phyloP scores from a whole-genome alignment of 2,888 invertebrate genomes.

The Anarsia innoxiella region DNA sequence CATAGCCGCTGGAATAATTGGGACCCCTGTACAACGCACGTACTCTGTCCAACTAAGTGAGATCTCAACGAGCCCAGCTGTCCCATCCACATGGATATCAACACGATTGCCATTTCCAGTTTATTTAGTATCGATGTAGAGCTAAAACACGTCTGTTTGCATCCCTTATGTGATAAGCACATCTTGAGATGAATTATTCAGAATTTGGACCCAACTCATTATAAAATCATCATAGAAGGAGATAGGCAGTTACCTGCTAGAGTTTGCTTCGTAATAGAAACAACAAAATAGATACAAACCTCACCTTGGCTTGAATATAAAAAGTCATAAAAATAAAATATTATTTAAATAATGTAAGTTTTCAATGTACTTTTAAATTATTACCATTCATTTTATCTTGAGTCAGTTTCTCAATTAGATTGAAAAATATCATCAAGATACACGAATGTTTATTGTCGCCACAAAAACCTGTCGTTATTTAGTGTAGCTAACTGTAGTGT shows the following conservation, averaged over 20 bases:
- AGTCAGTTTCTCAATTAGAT: conserved; percentile 10
- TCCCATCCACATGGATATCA: conserved; percentile 14
- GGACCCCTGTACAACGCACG: conserved; percentile 34
- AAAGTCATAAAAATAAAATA: too few species aligned
- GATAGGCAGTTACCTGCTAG: too few species aligned
- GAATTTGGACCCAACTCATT: too few species aligned
- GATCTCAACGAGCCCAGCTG: conserved; percentile 28
- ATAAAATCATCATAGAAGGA: too few species aligned
- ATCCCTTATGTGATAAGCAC: too few species aligned
- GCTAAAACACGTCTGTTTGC: neutral
- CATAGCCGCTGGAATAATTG: conserved; percentile 64
- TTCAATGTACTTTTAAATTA: too few species aligned
- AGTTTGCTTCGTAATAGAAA: too few species aligned
- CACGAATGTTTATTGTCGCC: conserved; percentile 16
- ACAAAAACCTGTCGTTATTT: conserved; percentile 17
- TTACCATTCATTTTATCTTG: too few species aligned
- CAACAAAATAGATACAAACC: too few species aligned
- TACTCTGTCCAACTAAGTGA: conserved; percentile 26
- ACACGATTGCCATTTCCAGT: neutral
- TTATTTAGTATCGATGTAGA: neutral
- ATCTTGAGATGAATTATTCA: too few species aligned
- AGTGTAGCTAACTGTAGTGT: conserved; percentile 11
- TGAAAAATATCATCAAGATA: conserved; percentile 21
- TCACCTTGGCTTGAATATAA: too few species aligned
- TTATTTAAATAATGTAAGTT: too few species aligned